A percentile compares a stretch with the other conserved stretches of the same genome.
Evolutionary conservation across 2,113 vertebrate species (phyloP).

Genomic region (Gobio gobio): DNA sequence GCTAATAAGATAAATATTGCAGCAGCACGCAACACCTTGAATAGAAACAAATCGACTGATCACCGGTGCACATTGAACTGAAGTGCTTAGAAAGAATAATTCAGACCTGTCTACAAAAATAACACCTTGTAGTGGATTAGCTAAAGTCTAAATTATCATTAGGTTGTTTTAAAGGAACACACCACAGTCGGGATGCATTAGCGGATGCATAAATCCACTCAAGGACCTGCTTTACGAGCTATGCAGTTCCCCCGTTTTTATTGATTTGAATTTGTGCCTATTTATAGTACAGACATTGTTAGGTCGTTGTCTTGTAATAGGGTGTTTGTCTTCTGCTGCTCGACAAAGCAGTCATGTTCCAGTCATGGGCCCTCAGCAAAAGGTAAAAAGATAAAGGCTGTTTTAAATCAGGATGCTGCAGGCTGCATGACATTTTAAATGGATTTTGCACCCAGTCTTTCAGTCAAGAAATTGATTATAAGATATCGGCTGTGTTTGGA

Average conservation of each 20-base stretch:
- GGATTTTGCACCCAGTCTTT: constrained; percentile 29
- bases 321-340: constrained; percentile 24
- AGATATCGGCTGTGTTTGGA: not conserved
- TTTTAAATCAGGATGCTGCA: not conserved
- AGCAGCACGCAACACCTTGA: constrained; percentile 10
- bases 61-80: not conserved
- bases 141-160: constrained; percentile 28
- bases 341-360: constrained; percentile 8
- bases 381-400: constrained; percentile 26
- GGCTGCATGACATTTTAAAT: constrained; percentile 8
- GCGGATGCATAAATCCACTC: constrained; percentile 37
- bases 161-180: constrained; percentile 21
- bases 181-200: constrained; percentile 32
- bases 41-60: constrained; percentile 40
- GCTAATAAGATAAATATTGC: constrained; percentile 21
- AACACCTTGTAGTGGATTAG: not conserved
- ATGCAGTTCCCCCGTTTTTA: constrained; percentile 19
- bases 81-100: constrained; percentile 28
- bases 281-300: constrained; percentile 42
- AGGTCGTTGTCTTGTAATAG: not conserved
- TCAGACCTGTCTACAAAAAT: not conserved
- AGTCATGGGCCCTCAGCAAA: not conserved
- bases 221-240: constrained; percentile 25
- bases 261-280: constrained; percentile 43
- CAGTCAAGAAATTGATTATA: not conserved